A percentile compares a stretch with the other conserved stretches of the same genome.
These are phyloP conservation scores for Scaptomyza caliginosa DNA, from an alignment of 2,888 invertebrate species.

Conservation along the genomic window DNA sequence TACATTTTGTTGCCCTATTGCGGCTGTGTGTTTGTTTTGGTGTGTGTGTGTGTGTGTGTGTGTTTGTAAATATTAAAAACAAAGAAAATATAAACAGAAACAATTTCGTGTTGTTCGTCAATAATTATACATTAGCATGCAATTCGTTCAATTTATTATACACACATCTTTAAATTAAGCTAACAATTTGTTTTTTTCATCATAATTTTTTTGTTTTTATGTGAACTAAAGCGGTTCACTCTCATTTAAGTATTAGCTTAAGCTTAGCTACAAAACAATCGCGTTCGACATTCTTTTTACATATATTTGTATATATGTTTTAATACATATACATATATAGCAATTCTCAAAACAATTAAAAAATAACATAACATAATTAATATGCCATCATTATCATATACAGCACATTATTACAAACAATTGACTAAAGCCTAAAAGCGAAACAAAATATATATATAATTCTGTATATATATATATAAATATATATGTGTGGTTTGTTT, in stretches of 20 bases:
- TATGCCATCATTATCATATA: conserved; percentile 54
- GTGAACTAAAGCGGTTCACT: conserved; percentile 12
- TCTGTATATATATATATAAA: conserved; percentile 21
- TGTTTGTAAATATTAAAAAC: conserved; percentile 27
- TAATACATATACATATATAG: conserved; percentile 25
- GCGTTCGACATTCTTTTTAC: conserved; percentile 21
- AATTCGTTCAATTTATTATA: conserved; percentile 38
- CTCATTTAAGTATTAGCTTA: conserved; percentile 44
- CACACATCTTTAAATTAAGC: conserved; percentile 44
- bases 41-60: conserved; percentile 11
- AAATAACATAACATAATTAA: conserved; percentile 66
- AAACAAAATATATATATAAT: conserved; percentile 52
- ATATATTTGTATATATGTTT: conserved; percentile 18
- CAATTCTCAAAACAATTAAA: conserved; percentile 64
- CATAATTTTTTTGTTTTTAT: conserved; percentile 5
- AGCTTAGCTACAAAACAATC: conserved; percentile 48
- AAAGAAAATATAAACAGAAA: conserved; percentile 43
- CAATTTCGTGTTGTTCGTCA: conserved; percentile 39
- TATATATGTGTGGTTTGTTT: conserved; percentile 26
- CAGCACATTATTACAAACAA: conserved; percentile 66
- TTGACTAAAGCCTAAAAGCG: conserved; percentile 75
- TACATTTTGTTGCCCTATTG: conserved; percentile 27
- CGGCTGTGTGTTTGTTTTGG: conserved; percentile 2
- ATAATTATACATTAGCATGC: conserved; percentile 40
- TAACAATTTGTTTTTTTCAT: conserved; percentile 44